Base-by-base conservation (phyloP, 2,797 vertebrate genomes). In the Micropoecilia bifurca region DNA sequence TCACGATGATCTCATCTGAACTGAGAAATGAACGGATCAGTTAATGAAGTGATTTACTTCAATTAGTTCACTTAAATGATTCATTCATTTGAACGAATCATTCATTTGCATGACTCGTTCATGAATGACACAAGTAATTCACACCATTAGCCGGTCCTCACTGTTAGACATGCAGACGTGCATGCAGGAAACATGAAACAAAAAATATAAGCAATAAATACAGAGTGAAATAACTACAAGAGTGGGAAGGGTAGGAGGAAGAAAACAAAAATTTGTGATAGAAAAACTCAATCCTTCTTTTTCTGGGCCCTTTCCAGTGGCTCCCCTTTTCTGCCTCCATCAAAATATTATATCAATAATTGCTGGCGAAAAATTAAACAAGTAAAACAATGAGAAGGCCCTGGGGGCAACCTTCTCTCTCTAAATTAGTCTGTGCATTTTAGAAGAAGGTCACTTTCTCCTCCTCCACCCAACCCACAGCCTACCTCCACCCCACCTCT, bases 331-430 rank as follows among this genome's bases (percentile, higher is more conserved):
- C 80, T 82, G 0, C 77, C 81, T 85, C 85, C 95, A 90, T 95
- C 94, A 95, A 95, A 92, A 95, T 95, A 95, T 95, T 95, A 95
- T 95, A 96, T 96, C 94, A 96, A 96, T 96, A 95, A 96, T 95
- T 96, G 95, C 94, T 92, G 91, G 79, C 78, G 76, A 95, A 96
- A 95, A 96, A 93, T 96, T 95, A 95, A 96, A 93, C 89, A 93
- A 96, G 95, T 95, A 94, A 95, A 97, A 96, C 90, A 95, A 95
- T 95, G 93, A 94, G 80, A 88, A 79, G 81, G 95, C 96, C 96
- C 59, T 36, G 80, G 95, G 96, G 90, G 86, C 89, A 82, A 95
- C 84, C 79, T 28, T 43, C 90, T 91, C 93, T 90, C 90, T 93
- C 93, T 86, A 93, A 93, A 93, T 95, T 93, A 94, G 90, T 96